Evolutionary conservation across 2,113 vertebrate genomes (phyloP).

Genomic region (Dipodomys stephensi): DNA sequence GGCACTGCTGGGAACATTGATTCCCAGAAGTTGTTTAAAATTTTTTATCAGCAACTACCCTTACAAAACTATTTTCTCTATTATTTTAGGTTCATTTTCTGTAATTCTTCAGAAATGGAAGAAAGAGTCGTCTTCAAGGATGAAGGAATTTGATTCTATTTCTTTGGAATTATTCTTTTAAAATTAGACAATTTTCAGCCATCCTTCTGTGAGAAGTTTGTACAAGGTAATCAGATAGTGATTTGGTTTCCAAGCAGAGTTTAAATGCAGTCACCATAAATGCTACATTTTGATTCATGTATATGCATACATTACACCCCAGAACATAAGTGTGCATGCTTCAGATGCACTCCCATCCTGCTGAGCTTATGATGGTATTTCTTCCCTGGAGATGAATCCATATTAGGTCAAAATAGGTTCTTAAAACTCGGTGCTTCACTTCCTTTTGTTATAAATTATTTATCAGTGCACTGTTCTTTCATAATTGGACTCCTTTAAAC

Average conservation of each 20-base stretch:
- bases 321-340: background rate
- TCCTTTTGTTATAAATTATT: background rate
- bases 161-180: background rate
- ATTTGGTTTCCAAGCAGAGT: background rate
- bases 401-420: background rate
- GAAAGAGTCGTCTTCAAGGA: background rate
- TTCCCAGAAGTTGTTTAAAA: constrained; percentile 29
- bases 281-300: background rate
- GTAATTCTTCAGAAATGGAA: background rate
- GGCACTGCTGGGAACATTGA: background rate
- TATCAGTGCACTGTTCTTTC: background rate
- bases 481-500: background rate
- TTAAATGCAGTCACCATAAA: background rate
- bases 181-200: background rate
- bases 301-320: background rate
- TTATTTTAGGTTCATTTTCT: background rate
- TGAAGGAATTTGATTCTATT: background rate
- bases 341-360: background rate
- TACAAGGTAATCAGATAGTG: background rate
- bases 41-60: background rate
- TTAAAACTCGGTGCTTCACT: background rate
- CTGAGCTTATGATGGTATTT: constrained; percentile 4
- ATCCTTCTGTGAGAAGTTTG: background rate
- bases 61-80: background rate
- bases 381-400: background rate